A percentile compares a stretch with the other conserved stretches of the same genome.
Conservation (phyloP, 2,113 vertebrate species). For the Melanerpes aurifrons region DNA sequence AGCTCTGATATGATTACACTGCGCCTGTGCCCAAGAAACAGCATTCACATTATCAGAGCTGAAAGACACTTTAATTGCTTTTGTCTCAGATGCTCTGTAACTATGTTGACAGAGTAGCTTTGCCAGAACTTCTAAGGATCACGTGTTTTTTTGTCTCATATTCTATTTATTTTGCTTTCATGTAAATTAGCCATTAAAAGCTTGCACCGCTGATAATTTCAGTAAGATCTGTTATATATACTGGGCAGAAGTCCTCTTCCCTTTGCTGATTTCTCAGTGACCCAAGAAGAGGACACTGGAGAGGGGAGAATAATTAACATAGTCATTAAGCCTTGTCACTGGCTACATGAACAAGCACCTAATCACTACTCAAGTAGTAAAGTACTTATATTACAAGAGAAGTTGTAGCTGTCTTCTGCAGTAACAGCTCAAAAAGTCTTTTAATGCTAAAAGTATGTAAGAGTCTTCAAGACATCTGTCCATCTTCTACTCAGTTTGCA, state of each 20-base stretch:
- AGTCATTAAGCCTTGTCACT: background rate
- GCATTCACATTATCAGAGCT: background rate
- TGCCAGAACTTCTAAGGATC: background rate
- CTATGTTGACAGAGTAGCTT: background rate
- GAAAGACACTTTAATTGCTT: constrained; percentile 2
- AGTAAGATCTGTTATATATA: background rate
- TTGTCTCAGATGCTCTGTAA: background rate
- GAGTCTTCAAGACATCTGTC: background rate
- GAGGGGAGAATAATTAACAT: background rate
- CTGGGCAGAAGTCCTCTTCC: background rate
- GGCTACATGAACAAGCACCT: background rate
- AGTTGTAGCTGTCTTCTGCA: background rate
- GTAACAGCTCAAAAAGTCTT: background rate
- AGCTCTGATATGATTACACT: background rate
- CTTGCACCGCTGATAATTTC: background rate
- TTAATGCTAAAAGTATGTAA: background rate
- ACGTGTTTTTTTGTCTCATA: background rate
- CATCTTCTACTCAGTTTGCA: background rate
- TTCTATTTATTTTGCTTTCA: background rate
- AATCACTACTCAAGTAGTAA: background rate
- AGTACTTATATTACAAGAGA: background rate
- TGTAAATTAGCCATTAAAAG: background rate
- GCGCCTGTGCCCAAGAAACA: background rate
- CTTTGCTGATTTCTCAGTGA: background rate
- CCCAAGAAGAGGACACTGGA: background rate